Evolutionary conservation across 1,140 invertebrate species (phyloP), one percentile per base, ranked within the genome.

Genomic region (Microplitis mediator): DNA sequence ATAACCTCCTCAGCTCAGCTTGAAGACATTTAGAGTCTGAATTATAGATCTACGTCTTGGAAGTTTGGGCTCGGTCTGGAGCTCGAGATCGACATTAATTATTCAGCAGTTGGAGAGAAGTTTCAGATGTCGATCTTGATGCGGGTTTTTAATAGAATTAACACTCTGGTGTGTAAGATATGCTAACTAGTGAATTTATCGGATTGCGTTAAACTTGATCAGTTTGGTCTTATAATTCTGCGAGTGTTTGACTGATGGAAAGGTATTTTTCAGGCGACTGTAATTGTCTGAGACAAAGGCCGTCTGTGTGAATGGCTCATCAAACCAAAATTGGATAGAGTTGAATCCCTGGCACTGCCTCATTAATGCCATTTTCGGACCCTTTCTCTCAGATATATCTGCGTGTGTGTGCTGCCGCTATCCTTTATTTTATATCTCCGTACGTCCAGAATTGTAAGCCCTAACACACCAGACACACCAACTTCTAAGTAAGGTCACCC

Each of bases 401-500:
- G 81, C 82, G 76, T 76, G 63, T 62, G 64, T 56, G 62, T 23
- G 52, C 31, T 67, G 9, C 66, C 45, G 60, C 74, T 72, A 76
- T 70, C 76, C 71, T 79, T 23, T 23, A 23, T 23, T 23, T 23
- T 23, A 23, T 80, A 76, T 80, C 79, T 36, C 23, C 23, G 5
- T 31, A 62, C 56, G 14, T 50, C n/a, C 51, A 9, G 50, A 65
- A 65, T 45, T 36, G 51, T 31, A 8, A 23, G 51, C 63, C 63
- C 69, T 62, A 52, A 71, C 76, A 23, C 23, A 23, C 23, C 23
- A 23, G 23, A 23, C 23, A 74, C 78, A 69, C 80, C 75, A 81
- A 81, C 78, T 84, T 77, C 82, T 82, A 84, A 84, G 81, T 85
- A 86, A 85, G 84, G 84, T 86, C 84, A 85, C 80, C 84, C 80